Evolutionary conservation across 2,797 vertebrate genomes (phyloP), one percentile per base, ranked within the genome.

Genomic region (Pagetopsis macropterus): DNA sequence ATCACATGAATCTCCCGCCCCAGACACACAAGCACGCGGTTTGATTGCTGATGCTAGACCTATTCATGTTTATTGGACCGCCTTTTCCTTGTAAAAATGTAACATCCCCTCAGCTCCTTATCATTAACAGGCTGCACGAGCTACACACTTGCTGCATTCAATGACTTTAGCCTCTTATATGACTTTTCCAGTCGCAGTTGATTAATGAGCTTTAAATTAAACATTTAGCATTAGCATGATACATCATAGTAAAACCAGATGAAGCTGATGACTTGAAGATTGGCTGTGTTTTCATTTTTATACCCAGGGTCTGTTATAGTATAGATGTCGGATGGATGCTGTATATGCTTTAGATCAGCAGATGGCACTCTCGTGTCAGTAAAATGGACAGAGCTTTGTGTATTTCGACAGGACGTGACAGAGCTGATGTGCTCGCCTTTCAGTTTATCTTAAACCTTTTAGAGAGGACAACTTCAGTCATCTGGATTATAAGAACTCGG

Each of bases 361-460:
- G 94, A 89, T 91, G 90, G 93, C 89, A 82, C 91, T 93, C 72
- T 90, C 59, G 82, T 43, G 78, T 87, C 87, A 91, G 80, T 45
- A n/a, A 87, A 83, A 43, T 10, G 15, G 50, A 16, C 40, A 52
- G 3, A 37, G 55, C 31, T n/a, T 16, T 9, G 46, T 16, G 46
- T 48, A 21, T 40, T 61, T 37, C 69, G 72, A 79, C 43, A 3
- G 23, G 33, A 60, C 0, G 17, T 37, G 48, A 65, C 48, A 59
- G 40, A 75, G 72, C 48, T 54, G 43, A 75, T 75, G 72, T 71
- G 66, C 82, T 84, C 72, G 61, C 54, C 59, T 83, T 82, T 78
- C 49, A 78, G 69, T 78, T 86, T 63, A 79, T 84, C 69, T 63
- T 37, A 70, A 79, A 64, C 77, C 37, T 55, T 79, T 74, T 55